Evolutionary conservation across 2,797 vertebrate species (phyloP).

Genomic region (Nothura maculosa): DNA sequence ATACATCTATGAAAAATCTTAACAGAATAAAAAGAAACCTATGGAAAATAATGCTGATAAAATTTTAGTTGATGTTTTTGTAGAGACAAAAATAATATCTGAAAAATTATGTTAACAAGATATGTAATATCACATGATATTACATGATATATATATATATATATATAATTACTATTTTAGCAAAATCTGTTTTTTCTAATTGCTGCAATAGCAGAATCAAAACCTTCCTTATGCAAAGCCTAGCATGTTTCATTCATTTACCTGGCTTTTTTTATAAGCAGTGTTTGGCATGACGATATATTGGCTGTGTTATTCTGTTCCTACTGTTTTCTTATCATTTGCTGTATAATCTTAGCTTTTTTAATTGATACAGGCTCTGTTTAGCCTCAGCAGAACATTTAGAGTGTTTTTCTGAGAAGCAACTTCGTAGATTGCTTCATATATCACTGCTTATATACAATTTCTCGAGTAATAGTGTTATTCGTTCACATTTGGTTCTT

Average conservation of each 20-base stretch:
- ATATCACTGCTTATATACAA: accelerated
- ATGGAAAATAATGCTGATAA: neutral
- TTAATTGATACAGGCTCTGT: neutral
- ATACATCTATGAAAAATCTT: neutral
- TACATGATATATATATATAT: too few relatives aligned
- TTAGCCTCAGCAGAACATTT: neutral
- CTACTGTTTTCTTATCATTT: neutral
- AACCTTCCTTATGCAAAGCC: neutral
- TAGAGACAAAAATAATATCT: neutral
- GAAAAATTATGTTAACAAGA: neutral
- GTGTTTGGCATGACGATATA: neutral
- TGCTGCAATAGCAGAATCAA: neutral
- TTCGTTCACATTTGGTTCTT: neutral
- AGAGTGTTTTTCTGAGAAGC: neutral
- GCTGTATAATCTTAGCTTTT: neutral
- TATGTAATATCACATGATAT: too few relatives aligned
- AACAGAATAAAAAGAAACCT: neutral
- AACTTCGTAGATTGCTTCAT: neutral
- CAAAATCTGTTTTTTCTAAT: neutral
- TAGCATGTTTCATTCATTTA: neutral
- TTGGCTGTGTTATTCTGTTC: accelerated
- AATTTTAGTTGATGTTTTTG: neutral
- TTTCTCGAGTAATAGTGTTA: neutral
- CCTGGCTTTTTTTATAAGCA: neutral
- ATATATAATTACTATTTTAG: neutral